Evolutionary conservation across 1,140 invertebrate genomes (phyloP).

Genomic region (Orius insidiosus): DNA sequence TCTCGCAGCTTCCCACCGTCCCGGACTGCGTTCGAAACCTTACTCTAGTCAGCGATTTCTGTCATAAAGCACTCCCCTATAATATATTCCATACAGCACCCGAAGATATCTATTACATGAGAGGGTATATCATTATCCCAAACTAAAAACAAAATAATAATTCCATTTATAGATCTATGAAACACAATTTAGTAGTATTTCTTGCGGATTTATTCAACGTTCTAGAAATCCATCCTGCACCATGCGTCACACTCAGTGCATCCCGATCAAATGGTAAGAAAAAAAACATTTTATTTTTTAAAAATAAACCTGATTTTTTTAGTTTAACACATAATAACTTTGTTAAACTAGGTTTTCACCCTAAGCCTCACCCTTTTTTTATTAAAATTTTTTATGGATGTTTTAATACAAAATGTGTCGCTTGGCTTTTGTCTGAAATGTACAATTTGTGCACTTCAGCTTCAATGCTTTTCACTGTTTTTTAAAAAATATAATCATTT

Average conservation of each 20-base stretch:
- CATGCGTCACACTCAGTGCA: slow-evolving; percentile 53
- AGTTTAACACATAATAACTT: neutral
- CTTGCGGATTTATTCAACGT: slow-evolving; percentile 91
- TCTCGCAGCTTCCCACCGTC: slow-evolving; percentile 52
- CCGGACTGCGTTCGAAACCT: slow-evolving; percentile 90
- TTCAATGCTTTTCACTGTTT: too few relatives aligned
- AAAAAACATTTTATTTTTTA: neutral
- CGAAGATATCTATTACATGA: slow-evolving; percentile 90
- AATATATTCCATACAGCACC: slow-evolving; percentile 88
- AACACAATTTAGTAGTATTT: slow-evolving; percentile 83
- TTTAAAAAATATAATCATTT: too few relatives aligned
- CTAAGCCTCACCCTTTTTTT: too few relatives aligned
- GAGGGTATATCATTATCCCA: slow-evolving; percentile 48
- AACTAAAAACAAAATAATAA: too few relatives aligned
- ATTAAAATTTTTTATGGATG: too few relatives aligned
- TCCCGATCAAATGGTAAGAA: slow-evolving; percentile 21
- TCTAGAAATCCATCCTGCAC: slow-evolving; percentile 81
- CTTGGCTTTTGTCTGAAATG: too few relatives aligned
- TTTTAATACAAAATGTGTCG: too few relatives aligned
- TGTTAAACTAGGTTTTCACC: neutral
- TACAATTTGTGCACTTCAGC: too few relatives aligned
- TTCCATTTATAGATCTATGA: slow-evolving; percentile 56
- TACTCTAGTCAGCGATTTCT: slow-evolving; percentile 75
- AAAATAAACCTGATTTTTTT: neutral
- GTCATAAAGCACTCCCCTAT: slow-evolving; percentile 62